A percentile compares a stretch with the other conserved stretches of the same genome.
Conservation (phyloP, 1,140 invertebrate genomes). For the Meloidogyne chitwoodi region DNA sequence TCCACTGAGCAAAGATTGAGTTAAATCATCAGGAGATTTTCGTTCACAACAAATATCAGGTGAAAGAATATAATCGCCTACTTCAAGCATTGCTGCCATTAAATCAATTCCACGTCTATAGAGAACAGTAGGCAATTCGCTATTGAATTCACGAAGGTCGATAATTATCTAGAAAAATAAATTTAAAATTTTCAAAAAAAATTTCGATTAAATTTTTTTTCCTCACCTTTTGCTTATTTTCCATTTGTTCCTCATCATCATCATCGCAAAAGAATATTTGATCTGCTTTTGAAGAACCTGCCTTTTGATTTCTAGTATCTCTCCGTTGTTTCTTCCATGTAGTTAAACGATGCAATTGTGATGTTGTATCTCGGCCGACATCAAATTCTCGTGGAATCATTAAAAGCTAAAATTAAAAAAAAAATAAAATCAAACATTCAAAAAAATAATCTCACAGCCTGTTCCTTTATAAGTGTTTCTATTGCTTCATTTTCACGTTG, state of each 20-base stretch:
- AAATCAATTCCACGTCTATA: slow-evolving; percentile 88
- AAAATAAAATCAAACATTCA: not conserved
- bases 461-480: slow-evolving; percentile 48
- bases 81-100: slow-evolving; percentile 82
- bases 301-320: not conserved
- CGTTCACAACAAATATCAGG: slow-evolving; percentile 92
- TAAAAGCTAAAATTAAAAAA: slow-evolving; percentile 49
- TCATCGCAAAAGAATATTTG: slow-evolving; percentile 17
- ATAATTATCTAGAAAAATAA: slow-evolving; percentile 62
- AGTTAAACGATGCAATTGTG: slow-evolving; percentile 31
- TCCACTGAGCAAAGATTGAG: slow-evolving; percentile 88
- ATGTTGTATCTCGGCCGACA: slow-evolving; percentile 39
- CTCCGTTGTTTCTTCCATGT: not conserved
- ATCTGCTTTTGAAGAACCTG: not conserved
- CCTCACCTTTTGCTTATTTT: not conserved
- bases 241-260: not conserved
- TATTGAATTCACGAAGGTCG: slow-evolving; percentile 95
- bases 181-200: too few species aligned
- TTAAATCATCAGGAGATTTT: slow-evolving; percentile 93
- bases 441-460: slow-evolving; percentile 29
- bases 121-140: slow-evolving; percentile 86
- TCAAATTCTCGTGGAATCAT: slow-evolving; percentile 53
- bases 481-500: slow-evolving; percentile 41
- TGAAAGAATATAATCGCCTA: slow-evolving; percentile 95
- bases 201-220: too few species aligned